Base-by-base conservation (phyloP, 2,797 vertebrate genomes). In the Antennarius maculatus region DNA sequence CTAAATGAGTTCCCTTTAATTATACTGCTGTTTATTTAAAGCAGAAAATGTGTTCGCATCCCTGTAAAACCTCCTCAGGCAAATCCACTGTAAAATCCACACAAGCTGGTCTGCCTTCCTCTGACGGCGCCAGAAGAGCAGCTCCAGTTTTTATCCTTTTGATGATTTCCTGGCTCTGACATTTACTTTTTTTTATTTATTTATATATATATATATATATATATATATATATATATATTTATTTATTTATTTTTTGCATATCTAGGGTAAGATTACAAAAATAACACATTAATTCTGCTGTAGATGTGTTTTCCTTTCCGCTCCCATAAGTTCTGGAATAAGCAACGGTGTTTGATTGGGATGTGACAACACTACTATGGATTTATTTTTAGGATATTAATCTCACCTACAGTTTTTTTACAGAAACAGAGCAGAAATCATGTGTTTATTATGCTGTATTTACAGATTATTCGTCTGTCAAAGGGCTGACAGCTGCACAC, bases 191-290 rank as follows among this genome's bases (percentile, higher is more conserved):
- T 2, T 34, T 34, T 34, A 5, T 34, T 34, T 34, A 5, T 31
- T 31, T 31, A n/a, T n/a, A n/a, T n/a, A n/a, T n/a, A n/a, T n/a
- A n/a, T n/a, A n/a, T n/a, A n/a, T n/a, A n/a, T n/a, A n/a, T n/a
- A n/a, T n/a, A n/a, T n/a, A n/a, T n/a, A n/a, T n/a, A n/a, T n/a
- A n/a, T n/a, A n/a, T 23, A 23, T 23, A 23, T 10, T 39, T 39
- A 5, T 34, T 34, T 34, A 5, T 34, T 2, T 34, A 5, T 34
- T 2, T 34, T 80, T 82, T 70, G 45, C 41, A 72, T 82, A 89
- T 86, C 72, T 73, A 78, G 76, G 76, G 62, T 82, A 76, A 61
- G 72, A 75, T 79, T 74, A 73, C 70, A 83, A 77, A 83, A 84
- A 84, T 66, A 80, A 56, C 65, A 70, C 69, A 69, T 69, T 71